Percentiles rank a stretch among this genome's conserved stretches.
Conservation (phyloP, 1,140 invertebrate species). For the Battus philenor region DNA sequence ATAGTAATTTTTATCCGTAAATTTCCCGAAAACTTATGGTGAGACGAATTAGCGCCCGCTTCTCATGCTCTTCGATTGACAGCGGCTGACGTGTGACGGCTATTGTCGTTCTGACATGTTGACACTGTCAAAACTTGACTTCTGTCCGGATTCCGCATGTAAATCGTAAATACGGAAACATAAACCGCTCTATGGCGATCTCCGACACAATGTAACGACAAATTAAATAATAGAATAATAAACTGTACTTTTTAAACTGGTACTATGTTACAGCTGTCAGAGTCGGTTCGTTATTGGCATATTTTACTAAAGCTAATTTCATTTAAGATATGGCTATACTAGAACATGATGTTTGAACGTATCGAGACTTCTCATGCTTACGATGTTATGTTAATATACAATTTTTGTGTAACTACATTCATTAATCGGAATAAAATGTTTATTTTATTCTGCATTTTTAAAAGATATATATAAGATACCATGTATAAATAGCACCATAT, state of each 20-base stretch:
- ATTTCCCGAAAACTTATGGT: constrained; percentile 9
- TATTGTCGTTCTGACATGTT: constrained; percentile 70
- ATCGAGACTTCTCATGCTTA: too few relatives aligned
- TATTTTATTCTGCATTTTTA: too few relatives aligned
- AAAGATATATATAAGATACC: too few relatives aligned
- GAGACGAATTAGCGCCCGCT: constrained; percentile 42
- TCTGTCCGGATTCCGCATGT: constrained; percentile 71
- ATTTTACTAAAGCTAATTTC: constrained; percentile 4
- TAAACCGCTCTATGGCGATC: constrained; percentile 38
- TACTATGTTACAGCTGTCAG: constrained; percentile 45
- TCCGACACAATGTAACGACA: constrained; percentile 59
- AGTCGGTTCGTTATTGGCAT: constrained; percentile 6
- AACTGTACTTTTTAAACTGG: constrained; percentile 33
- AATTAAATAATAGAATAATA: constrained; percentile 74
- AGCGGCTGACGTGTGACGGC: constrained; percentile 65
- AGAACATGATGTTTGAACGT: too few relatives aligned
- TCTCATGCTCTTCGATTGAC: constrained; percentile 67
- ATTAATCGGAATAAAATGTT: too few relatives aligned
- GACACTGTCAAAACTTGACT: constrained; percentile 72
- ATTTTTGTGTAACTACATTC: too few relatives aligned
- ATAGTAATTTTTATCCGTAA: too few relatives aligned
- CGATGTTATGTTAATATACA: too few relatives aligned
- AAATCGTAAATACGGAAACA: constrained; percentile 66
- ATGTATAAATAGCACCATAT: too few relatives aligned
- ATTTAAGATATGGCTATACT: too few relatives aligned